Conservation (phyloP, 2,888 invertebrate species). For the Lasioglossum calceatum region DNA sequence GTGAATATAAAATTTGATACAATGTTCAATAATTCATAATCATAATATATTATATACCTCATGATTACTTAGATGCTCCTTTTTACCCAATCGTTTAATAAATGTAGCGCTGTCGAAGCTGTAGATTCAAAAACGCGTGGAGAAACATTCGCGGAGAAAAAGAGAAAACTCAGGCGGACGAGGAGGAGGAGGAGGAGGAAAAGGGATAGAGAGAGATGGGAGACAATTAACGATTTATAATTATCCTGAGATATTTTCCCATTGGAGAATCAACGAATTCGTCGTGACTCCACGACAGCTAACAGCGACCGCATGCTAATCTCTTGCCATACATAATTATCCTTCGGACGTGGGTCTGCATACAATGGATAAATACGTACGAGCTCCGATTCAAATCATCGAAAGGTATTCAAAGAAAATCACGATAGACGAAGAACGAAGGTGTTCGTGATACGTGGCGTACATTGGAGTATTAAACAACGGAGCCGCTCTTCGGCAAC, state of each 20-base stretch:
- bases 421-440: slow-evolving; percentile 33
- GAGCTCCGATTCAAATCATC: slow-evolving; percentile 27
- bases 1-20: slow-evolving; percentile 83
- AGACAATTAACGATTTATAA: slow-evolving; percentile 59
- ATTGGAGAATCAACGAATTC: slow-evolving; percentile 49
- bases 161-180: slow-evolving; percentile 50
- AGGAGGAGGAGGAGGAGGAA: not conserved
- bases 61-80: slow-evolving; percentile 70
- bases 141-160: slow-evolving; percentile 49
- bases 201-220: not conserved
- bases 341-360: slow-evolving; percentile 46
- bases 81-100: slow-evolving; percentile 71
- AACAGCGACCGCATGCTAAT: slow-evolving; percentile 39
- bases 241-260: slow-evolving; percentile 67
- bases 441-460: slow-evolving; percentile 28
- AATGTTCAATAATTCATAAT: slow-evolving; percentile 82
- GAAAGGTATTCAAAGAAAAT: slow-evolving; percentile 25
- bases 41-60: slow-evolving; percentile 74
- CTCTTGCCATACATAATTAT: slow-evolving; percentile 22
- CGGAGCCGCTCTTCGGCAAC: not conserved
- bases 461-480: slow-evolving; percentile 19
- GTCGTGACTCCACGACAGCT: slow-evolving; percentile 48
- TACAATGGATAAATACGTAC: slow-evolving; percentile 50
- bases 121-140: slow-evolving; percentile 62
- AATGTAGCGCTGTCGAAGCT: slow-evolving; percentile 69